Conservation (phyloP, 2,797 vertebrate genomes). For the Capromys pilorides region DNA sequence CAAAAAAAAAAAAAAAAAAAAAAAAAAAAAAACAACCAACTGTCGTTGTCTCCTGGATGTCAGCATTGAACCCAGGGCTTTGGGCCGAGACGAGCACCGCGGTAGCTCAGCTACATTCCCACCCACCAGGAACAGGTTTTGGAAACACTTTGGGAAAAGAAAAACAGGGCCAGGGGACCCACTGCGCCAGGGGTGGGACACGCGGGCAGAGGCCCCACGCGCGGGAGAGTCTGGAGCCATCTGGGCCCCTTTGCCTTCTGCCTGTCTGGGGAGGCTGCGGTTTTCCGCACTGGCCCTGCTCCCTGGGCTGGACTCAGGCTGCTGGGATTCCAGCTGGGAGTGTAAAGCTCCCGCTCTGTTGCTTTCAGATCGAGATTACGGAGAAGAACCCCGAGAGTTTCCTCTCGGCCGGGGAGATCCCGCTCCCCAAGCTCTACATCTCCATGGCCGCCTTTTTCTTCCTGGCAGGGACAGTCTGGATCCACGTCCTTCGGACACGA, state of each 20-base stretch:
- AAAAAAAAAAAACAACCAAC: too few relatives aligned
- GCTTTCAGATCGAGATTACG: conserved; percentile 88
- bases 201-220: background rate
- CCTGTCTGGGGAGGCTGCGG: background rate
- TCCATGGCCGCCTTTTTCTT: conserved; percentile 92
- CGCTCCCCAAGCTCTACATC: conserved; percentile 91
- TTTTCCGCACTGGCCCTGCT: too few relatives aligned
- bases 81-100: too few relatives aligned
- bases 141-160: background rate
- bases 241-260: background rate
- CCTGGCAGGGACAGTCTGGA: conserved; percentile 88
- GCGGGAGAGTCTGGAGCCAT: background rate
- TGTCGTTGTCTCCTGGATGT: background rate
- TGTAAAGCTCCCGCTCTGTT: background rate
- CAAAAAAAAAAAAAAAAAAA: too few relatives aligned
- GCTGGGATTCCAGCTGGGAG: background rate
- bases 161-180: background rate
- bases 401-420: conserved; percentile 92
- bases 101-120: background rate
- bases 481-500: conserved; percentile 89
- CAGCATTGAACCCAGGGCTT: background rate
- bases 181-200: background rate
- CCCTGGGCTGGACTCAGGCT: background rate
- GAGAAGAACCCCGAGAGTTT: conserved; percentile 92
- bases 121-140: background rate